Base-by-base conservation (phyloP, 2,113 vertebrate species). In the Heliornis fulica region DNA sequence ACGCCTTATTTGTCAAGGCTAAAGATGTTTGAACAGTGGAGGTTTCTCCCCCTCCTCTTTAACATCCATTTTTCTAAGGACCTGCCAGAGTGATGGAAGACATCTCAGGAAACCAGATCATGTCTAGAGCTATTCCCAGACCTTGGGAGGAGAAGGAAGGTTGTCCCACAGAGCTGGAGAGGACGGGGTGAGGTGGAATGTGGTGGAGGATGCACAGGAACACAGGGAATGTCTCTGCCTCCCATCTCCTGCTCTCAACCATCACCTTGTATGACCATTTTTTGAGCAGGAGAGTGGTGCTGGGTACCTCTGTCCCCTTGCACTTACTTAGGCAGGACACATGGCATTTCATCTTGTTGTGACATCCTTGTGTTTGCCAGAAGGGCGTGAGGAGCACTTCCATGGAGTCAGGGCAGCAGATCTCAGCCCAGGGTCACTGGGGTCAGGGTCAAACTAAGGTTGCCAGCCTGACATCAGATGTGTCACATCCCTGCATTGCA, bases 1-100 rank as follows among this genome's bases (percentile, higher is more conserved):
- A 83, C 25, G 65, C 97, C 96, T 97, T 97, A 97, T 98, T 98
- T 98, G 97, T 98, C 97, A 98, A 98, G 97, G 95, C 96, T 97
- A 92, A 80, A 94, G 97, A 94, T 97, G 96, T 91, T 96, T 80
- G 96, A 72, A 45, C 90, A 96, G 93, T 40, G 86, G 88, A 90
- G 86, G 66, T 60, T 89, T 89, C 85, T 83, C 69, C 61, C 84
- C 53, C 93, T 92, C 90, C 83, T 89, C 83, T 93, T 90, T 72
- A 94, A 64, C 2, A 15, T 72, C 87, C 80, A 93, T 95, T 94
- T 92, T 92, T 84, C 93, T 95, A 80, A 95, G 54, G 57, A 69
- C 50, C 83, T 96, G 91, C 88, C 95, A 85, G 86, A 80, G 81
- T 56, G 85, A 89, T 71, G 64, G 68, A 92, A 95, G 89, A 77